Base-by-base conservation (phyloP, 2,888 invertebrate species). In the Oligia strigilis region DNA sequence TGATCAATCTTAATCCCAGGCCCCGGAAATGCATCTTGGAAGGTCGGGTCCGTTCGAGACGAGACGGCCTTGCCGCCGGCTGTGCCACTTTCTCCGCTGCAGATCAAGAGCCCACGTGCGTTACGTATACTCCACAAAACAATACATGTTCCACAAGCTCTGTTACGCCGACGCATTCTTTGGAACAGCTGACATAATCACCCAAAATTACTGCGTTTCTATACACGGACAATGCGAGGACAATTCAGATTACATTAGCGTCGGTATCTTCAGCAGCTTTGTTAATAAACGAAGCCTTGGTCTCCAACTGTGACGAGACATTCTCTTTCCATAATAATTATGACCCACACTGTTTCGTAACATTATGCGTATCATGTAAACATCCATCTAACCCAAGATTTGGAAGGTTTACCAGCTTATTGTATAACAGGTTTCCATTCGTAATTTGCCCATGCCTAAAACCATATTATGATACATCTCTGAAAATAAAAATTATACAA, bases 11-110 rank as follows among this genome's bases (percentile, higher is more conserved):
- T 87, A 80, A 87, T 89, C 88, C 90, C 90, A 91, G 91, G 92
- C 92, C 92, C 95, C 95, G 96, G 96, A 96, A 95, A 92, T 91
- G 90, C 87, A 90, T 86, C 87, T 89, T 89, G 92, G 95, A 96
- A 96, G 96, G 96, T 96, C 96, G 95, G 89, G 95, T 96, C 95
- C 95, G 89, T 93, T 91, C 93, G 92, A 92, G 90, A 91, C 92
- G 90, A 92, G 93, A 94, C 95, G 96, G 95, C 96, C 97, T 96
- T 97, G 96, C 95, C 95, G 94, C 87, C 92, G 94, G 95, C 94
- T 95, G 96, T 95, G 94, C 95, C 92, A 96, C 97, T 97, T 96
- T 97, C 97, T 95, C 96, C 93, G 90, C 85, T 90, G 92, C 92
- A 92, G 91, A 91, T 92, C 87, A 88, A 90, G 90, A 92, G 92